These are phyloP conservation scores for Amblyopsis hoosieri DNA, from an alignment of 2,797 vertebrate species.

Conservation along the genomic window DNA sequence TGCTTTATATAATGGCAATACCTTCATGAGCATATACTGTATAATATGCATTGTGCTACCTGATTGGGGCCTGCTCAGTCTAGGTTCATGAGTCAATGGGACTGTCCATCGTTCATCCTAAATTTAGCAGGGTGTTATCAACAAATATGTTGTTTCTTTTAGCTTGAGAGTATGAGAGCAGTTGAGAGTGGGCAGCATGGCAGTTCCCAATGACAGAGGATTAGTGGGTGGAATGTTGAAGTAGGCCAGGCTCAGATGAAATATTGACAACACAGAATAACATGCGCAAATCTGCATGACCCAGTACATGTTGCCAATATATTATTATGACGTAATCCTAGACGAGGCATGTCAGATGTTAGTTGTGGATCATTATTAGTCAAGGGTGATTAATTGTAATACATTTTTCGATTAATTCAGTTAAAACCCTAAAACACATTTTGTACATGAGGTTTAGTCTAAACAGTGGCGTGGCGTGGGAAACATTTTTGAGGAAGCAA, in stretches of 20 bases:
- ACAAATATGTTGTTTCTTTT: background rate
- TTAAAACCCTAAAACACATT: background rate
- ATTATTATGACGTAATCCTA: conserved; percentile 59
- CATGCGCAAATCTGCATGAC: conserved; percentile 36
- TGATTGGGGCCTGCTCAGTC: too few relatives aligned
- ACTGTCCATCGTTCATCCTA: background rate
- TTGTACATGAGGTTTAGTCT: too few relatives aligned
- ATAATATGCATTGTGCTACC: too few relatives aligned
- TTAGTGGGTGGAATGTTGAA: conserved; percentile 67
- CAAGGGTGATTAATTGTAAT: conserved; percentile 47
- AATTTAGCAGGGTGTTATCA: background rate
- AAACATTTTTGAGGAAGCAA: too few relatives aligned
- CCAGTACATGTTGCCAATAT: conserved; percentile 57
- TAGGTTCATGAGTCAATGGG: too few relatives aligned
- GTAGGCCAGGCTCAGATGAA: conserved; percentile 67
- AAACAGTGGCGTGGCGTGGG: too few relatives aligned
- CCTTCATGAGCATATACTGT: too few relatives aligned
- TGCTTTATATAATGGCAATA: too few relatives aligned
- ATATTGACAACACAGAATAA: conserved; percentile 57
- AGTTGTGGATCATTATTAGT: conserved; percentile 38
- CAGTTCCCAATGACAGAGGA: conserved; percentile 53
- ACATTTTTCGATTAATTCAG: conserved; percentile 27
- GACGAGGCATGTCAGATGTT: conserved; percentile 40
- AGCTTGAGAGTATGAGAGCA: conserved; percentile 38
- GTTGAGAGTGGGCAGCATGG: conserved; percentile 54